Conservation (phyloP, 1,140 invertebrate genomes). For the Bombus superbus region DNA sequence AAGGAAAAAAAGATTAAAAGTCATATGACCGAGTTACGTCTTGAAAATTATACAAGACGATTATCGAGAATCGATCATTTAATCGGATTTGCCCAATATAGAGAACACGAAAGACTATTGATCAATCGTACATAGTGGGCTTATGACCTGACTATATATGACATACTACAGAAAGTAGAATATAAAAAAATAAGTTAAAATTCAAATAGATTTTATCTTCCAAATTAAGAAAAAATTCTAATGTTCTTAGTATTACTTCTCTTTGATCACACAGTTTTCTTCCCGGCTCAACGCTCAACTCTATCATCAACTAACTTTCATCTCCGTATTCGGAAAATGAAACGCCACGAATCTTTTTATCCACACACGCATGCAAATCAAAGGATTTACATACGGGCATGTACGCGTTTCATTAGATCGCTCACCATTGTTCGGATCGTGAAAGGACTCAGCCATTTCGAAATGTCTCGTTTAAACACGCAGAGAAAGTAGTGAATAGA, state of each 20-base stretch:
- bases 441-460: not conserved
- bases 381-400: not conserved
- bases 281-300: not conserved
- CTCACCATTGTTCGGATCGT: not conserved
- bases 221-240: not conserved
- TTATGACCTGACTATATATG: not conserved
- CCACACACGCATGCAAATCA: not conserved
- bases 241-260: not conserved
- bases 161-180: too few species aligned
- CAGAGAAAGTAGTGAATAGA: not conserved
- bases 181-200: not conserved
- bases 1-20: not conserved
- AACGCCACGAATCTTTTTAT: not conserved
- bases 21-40: slow-evolving; percentile 3
- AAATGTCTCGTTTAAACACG: not conserved
- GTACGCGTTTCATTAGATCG: not conserved
- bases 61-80: slow-evolving; percentile 10
- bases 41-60: not conserved
- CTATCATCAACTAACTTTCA: not conserved
- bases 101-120: not conserved
- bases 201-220: not conserved
- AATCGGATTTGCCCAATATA: slow-evolving; percentile 1
- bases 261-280: not conserved
- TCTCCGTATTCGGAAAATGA: slow-evolving; percentile 8
- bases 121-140: not conserved